phyloP scores from a whole-genome alignment of 2,888 invertebrate genomes.

The Sabellastarte sp. region DNA sequence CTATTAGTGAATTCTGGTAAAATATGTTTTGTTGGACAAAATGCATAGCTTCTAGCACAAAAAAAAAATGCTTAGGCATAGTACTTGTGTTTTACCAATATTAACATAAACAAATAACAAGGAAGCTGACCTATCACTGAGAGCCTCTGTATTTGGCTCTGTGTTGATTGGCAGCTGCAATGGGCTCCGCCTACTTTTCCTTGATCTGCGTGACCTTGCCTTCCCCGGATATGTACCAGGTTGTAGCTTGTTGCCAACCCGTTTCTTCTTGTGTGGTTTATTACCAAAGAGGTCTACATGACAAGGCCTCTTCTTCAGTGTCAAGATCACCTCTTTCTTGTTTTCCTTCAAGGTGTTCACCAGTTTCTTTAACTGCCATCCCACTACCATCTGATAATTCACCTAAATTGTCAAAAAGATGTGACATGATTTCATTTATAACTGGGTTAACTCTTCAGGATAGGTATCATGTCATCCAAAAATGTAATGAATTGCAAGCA shows the following conservation, averaged over 20 bases:
- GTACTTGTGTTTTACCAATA: too few species aligned
- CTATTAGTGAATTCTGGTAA: too few species aligned
- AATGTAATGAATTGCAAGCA: too few species aligned
- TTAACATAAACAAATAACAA: too few species aligned
- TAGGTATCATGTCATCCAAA: too few species aligned
- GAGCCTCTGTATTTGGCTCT: neutral
- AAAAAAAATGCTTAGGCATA: too few species aligned
- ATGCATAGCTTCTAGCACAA: too few species aligned
- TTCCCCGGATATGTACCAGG: conserved; percentile 23
- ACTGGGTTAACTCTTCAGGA: too few species aligned
- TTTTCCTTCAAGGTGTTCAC: conserved; percentile 72
- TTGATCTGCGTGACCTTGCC: neutral
- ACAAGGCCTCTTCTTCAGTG: conserved; percentile 79
- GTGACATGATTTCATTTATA: too few species aligned
- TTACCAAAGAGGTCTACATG: conserved; percentile 75
- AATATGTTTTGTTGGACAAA: too few species aligned
- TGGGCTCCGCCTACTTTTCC: neutral
- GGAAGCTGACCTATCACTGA: conserved; percentile 3
- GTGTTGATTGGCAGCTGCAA: neutral
- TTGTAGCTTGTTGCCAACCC: conserved; percentile 19
- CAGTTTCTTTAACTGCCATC: conserved; percentile 78
- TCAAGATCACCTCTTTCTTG: conserved; percentile 77
- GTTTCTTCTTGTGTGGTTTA: conserved; percentile 44
- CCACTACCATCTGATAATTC: conserved; percentile 69
- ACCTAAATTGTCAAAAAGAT: conserved; percentile 67